Base-by-base conservation (phyloP, 2,797 vertebrate species). In the Danio albolineatus region DNA sequence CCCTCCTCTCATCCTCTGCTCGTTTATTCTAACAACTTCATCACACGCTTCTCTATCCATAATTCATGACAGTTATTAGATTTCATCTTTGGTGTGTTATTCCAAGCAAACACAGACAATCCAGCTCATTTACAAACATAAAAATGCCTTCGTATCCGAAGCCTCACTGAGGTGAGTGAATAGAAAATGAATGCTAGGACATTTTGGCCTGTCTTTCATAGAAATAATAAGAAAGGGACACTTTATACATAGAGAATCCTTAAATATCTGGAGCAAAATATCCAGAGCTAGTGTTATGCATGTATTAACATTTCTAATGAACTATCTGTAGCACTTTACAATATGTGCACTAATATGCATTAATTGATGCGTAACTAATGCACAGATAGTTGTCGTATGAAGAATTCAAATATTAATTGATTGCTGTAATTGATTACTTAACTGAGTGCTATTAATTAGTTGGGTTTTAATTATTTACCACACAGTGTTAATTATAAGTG, bases 61-160 rank as follows among this genome's bases (percentile, higher is more conserved):
- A 67, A 78, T 77, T 69, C 75, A 69, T 69, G 43, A 77, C 43
- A 59, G 10, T 56, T 59, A 77, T 57, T 21, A 57, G 64, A 56
- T 43, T 49, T 49, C 48, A 21, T 59, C 43, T 59, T 39, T 77
- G 75, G 75, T 43, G 16, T 48, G 41, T 59, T 59, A 49, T 59
- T 48, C n/a, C 54, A 78, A 16, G 19, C 61, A 56, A 76, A 36
- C 49, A 66, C 19, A 76, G 65, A 44, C 61, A 66, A 76, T 56
- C 21, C 39, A 76, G 39, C 74, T 65, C 39, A 56, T 76, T 76
- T 44, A 56, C 38, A 49, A 64, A 53, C 48, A 41, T 66, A 62
- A 56, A 66, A 39, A 77, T 59, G 28, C 16, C 28, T 21, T 49
- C 19, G 53, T 28, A 69, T 78, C 64, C 67, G 10, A 48, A 38